These are phyloP conservation scores for Lathamus discolor DNA, from an alignment of 2,113 vertebrate species.

Conservation along the genomic window DNA sequence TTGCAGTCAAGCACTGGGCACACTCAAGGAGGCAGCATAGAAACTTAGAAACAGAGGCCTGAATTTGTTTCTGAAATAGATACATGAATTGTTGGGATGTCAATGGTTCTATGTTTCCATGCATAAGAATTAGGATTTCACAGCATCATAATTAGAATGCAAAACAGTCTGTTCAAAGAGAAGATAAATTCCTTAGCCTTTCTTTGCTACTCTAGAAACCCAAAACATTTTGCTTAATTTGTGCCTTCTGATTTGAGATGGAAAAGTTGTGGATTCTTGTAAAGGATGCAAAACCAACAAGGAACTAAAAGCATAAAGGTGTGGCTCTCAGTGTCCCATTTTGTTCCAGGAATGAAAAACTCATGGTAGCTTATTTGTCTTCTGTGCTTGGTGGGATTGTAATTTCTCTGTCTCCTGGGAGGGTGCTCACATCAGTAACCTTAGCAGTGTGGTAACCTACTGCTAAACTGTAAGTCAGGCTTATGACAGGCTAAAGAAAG, in stretches of 20 bases:
- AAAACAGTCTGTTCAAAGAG: neutral
- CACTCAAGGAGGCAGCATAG: neutral
- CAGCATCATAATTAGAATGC: neutral
- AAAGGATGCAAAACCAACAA: neutral
- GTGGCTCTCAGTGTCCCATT: neutral
- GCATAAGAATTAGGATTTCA: neutral
- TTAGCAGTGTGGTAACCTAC: neutral
- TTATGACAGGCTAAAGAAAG: neutral
- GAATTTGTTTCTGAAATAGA: neutral
- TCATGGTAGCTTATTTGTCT: neutral
- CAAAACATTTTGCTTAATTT: neutral
- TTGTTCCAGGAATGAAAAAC: neutral
- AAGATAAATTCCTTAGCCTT: neutral
- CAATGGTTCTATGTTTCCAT: fast-evolving
- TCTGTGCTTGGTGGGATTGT: neutral
- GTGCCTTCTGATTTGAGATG: neutral
- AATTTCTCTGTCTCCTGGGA: neutral
- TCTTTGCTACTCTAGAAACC: neutral
- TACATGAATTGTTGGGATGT: neutral
- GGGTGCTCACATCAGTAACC: neutral
- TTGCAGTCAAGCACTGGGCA: neutral
- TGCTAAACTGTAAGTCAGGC: neutral
- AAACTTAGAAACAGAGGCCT: neutral
- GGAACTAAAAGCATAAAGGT: neutral
- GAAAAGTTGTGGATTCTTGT: neutral